These are phyloP conservation scores for Melolontha melolontha DNA, from an alignment of 2,888 invertebrate species.

Conservation along the genomic window DNA sequence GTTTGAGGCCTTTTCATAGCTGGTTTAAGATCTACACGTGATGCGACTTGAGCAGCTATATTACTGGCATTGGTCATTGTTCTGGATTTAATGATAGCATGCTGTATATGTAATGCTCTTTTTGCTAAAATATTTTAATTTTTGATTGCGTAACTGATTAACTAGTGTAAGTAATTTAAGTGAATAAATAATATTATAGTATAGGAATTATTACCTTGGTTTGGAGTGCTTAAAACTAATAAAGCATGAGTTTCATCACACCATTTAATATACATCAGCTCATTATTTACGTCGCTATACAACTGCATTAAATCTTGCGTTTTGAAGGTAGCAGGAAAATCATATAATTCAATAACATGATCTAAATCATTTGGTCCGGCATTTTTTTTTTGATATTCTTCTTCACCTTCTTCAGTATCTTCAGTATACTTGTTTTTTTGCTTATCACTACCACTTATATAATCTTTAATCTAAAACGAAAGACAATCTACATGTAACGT, in stretches of 20 bases:
- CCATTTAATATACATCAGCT: conserved; percentile 64
- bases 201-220: conserved; percentile 57
- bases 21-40: conserved; percentile 60
- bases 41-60: conserved; percentile 56
- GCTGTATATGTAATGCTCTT: conserved; percentile 58
- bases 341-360: conserved; percentile 63
- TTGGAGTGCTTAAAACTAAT: conserved; percentile 60
- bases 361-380: conserved; percentile 57
- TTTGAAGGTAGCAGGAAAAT: conserved; percentile 62
- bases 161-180: neutral
- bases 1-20: conserved; percentile 64
- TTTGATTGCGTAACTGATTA: neutral
- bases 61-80: conserved; percentile 60
- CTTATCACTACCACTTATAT: conserved; percentile 11
- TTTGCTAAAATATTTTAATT: conserved; percentile 55
- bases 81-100: conserved; percentile 62
- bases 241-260: conserved; percentile 64
- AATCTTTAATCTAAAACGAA: conserved; percentile 35
- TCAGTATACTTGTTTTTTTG: conserved; percentile 31
- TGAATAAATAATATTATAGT: neutral
- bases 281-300: conserved; percentile 60
- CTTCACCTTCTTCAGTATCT: conserved; percentile 12
- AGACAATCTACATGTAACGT: conserved; percentile 17
- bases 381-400: conserved; percentile 22
- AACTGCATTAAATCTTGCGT: conserved; percentile 63